Evolutionary conservation across 2,888 invertebrate species (phyloP), one percentile per base, ranked within the genome.

Genomic region (Pinctada fucata): DNA sequence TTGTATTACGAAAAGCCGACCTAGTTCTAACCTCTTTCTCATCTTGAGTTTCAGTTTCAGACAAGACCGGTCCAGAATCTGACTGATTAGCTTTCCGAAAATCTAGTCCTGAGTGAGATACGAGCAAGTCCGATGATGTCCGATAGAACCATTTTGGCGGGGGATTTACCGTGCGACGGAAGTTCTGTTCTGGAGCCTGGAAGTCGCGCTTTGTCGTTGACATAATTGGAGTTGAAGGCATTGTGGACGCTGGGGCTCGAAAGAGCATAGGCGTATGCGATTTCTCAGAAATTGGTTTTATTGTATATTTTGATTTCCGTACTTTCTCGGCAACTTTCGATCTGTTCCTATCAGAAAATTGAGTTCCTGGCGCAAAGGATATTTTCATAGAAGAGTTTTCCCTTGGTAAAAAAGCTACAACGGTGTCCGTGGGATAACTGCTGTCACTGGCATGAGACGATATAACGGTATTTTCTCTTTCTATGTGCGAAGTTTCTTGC

Each of bases 261-360:
- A 72, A 72, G 8, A 52, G 51, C 45, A 72, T 50, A 13, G 72
- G 52, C 13, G 47, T 72, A 52, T 52, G 47, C 49, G 47, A 52
- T 45, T 58, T 72, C 31, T 72, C 52, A 3, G 72, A 72, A n/a
- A 72, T 58, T 6, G 72, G 72, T 72, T 45, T 51, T 45, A 72
- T 52, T 52, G 5, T 58, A 45, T 72, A 72, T 10, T 72, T 72
- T 6, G 72, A 52, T 72, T 52, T 52, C 45, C 52, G 50, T 47
- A 72, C 72, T 13, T 72, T 51, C 47, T 72, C 72, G 47, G 72
- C 72, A 5, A 72, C 72, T 52, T 72, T 72, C 16, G 72, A 72
- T 58, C 45, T 72, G 16, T 58, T 72, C 45, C 31, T 72, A 16
- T 72, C 50, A 45, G 47, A 51, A 52, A 72, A 58, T 47, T 72